Evolutionary conservation across 1,140 invertebrate species (phyloP).

Genomic region (Drosophila kikkawai): DNA sequence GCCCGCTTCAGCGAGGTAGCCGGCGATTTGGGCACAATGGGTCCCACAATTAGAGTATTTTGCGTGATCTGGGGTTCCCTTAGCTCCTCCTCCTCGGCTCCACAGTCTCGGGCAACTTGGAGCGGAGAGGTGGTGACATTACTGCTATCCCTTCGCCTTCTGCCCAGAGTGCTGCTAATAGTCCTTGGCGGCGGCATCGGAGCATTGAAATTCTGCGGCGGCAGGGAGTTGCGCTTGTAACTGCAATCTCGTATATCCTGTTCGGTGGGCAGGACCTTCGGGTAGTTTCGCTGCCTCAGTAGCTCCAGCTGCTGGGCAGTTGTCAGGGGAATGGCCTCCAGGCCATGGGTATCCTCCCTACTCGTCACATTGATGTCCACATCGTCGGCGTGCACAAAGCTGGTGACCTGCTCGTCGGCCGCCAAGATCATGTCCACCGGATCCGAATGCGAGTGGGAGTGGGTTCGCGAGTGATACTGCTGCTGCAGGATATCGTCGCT

Average conservation of each 20-base stretch:
- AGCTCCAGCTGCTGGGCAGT: conserved; percentile 90
- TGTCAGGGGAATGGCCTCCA: conserved; percentile 83
- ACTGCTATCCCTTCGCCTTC: conserved; percentile 73
- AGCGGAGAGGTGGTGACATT: conserved; percentile 85
- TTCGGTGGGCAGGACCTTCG: conserved; percentile 91
- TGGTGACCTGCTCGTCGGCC: conserved; percentile 85
- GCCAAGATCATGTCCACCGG: conserved; percentile 86
- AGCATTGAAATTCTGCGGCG: conserved; percentile 84
- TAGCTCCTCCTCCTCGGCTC: conserved; percentile 68
- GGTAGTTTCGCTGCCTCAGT: conserved; percentile 91
- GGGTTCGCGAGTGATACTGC: conserved; percentile 60
- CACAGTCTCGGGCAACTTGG: conserved; percentile 84
- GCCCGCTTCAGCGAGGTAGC: conserved; percentile 53
- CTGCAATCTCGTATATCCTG: conserved; percentile 47
- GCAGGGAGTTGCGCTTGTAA: conserved; percentile 73
- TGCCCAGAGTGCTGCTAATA: conserved; percentile 86
- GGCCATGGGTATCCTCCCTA: conserved; percentile 73
- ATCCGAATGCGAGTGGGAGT: conserved; percentile 90
- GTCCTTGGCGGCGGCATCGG: conserved; percentile 86
- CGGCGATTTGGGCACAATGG: conserved; percentile 85
- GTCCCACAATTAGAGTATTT: conserved; percentile 86
- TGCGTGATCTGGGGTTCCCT: conserved; percentile 85
- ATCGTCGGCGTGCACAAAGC: conserved; percentile 85
- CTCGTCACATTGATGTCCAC: conserved; percentile 91
- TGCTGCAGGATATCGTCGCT: conserved; percentile 53